Evolutionary conservation across 2,888 invertebrate species (phyloP), one percentile per base, ranked within the genome.

Genomic region (Lycophotia porphyrea): DNA sequence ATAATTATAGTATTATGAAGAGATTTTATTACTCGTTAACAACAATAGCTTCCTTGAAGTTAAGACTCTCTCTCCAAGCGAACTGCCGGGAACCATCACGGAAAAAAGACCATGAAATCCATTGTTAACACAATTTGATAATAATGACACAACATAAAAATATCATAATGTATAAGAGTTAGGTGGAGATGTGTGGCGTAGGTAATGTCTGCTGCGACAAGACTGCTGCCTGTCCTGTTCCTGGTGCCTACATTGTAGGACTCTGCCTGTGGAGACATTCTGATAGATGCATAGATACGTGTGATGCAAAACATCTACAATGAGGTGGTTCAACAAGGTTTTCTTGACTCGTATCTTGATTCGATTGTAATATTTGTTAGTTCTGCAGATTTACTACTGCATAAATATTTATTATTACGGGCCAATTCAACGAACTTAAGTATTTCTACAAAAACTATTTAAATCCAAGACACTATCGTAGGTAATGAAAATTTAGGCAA

Each of bases 31-130:
- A 98, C 98, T 98, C 98, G 97, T 98, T 97, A 97, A 97, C 97
- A 97, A 98, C 98, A 97, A 98, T 98, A 97, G 98, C 98, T 97
- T 99, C 98, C 98, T 98, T 98, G 98, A 99, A 99, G 98, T 98
- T 98, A 97, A 98, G 97, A 98, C 98, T 99, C 98, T 98, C 98
- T 97, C 98, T 98, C 99, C 99, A 99, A 97, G 98, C 98, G 97
- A 98, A 98, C 98, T 98, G 94, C 93, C 89, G 92, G 93, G 93
- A 92, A 93, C 91, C 92, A 91, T 93, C 92, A 92, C 92, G 92
- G 93, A 91, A 94, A 95, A 93, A 93, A 94, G 88, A 94, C 91
- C 92, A 93, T 91, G 92, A 94, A 94, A 94, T 92, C 89, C 88
- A 93, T 92, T 88, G 93, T 95, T 95, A 94, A 93, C 92, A 88